Evolutionary conservation across 2,113 vertebrate species (phyloP), one percentile per base, ranked within the genome.

Genomic region (Macquaria australasica): DNA sequence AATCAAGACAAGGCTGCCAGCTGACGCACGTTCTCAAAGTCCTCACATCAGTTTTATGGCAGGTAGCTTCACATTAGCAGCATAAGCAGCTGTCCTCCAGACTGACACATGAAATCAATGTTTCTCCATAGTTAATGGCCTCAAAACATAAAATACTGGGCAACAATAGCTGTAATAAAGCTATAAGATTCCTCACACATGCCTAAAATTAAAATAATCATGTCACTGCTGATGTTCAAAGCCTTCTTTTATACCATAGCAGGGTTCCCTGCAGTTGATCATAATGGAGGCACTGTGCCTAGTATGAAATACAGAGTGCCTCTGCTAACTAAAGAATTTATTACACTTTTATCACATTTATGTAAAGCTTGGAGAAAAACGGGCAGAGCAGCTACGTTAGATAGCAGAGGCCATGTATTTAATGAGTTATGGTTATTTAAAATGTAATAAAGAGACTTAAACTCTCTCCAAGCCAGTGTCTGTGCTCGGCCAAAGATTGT

Each of bases 1-100:
- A 84, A 90, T 87, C 88, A 87, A 83, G 85, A 85, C 56, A 23
- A 79, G 58, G 69, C 81, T 88, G 85, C 59, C 73, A 60, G 81
- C 60, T 81, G 56, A 84, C 1, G n/a, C 56, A 8, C 21, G 1
- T 48, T 66, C 34, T 55, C 16, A 69, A 70, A 69, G 80, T 51
- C 50, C 60, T 73, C 70, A 28, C 51, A 55, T 83, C 37, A 20
- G 23, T 58, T 79, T 85, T n/a, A 55, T 62, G 43, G 84, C 78
- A 76, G 67, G 45, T 53, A 23, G 68, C 25, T 76, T 41, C 37
- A 60, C 45, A 58, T 67, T 73, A 71, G 77, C 60, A 15, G 79
- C 23, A 28, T 9, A 6, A 39, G 31, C 69, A 48, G 83, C 64
- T 50, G 79, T 78, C 60, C 28, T 28, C 48, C 31, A 25, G 48